These are phyloP conservation scores for Gobius niger DNA, from an alignment of 2,113 vertebrate genomes.

Conservation along the genomic window DNA sequence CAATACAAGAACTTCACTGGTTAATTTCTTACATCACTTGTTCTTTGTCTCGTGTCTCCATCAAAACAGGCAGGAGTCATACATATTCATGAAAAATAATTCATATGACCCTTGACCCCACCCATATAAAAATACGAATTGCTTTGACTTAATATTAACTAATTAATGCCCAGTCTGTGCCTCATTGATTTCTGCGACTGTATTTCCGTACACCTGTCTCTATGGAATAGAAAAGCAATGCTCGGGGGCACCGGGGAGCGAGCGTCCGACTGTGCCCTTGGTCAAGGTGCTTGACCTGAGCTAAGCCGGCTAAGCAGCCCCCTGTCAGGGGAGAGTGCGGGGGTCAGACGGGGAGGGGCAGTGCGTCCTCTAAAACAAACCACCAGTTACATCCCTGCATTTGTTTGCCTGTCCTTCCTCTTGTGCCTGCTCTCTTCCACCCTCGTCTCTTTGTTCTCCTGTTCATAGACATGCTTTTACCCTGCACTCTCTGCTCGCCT, in stretches of 20 bases:
- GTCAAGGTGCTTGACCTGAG: constrained; percentile 73
- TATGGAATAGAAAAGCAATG: constrained; percentile 47
- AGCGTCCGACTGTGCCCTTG: constrained; percentile 66
- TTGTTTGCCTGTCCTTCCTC: constrained; percentile 65
- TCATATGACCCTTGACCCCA: not conserved
- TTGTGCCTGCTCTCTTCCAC: constrained; percentile 35
- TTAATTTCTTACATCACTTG: too few relatives aligned
- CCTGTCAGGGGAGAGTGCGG: constrained; percentile 66
- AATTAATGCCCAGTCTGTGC: not conserved
- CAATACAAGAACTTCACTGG: too few relatives aligned
- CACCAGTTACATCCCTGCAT: constrained; percentile 71
- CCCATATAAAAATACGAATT: too few relatives aligned
- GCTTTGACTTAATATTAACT: not conserved
- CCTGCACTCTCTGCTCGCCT: constrained; percentile 43
- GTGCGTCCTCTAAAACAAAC: constrained; percentile 72
- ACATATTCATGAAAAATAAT: not conserved
- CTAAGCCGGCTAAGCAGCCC: constrained; percentile 76
- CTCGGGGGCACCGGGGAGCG: constrained; percentile 51
- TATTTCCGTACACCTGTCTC: constrained; percentile 27
- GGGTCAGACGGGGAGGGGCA: constrained; percentile 65
- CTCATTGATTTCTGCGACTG: constrained; percentile 4
- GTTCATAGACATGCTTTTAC: constrained; percentile 52
- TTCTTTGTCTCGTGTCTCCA: not conserved
- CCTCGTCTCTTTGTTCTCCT: constrained; percentile 26
- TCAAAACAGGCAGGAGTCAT: not conserved